These are phyloP conservation scores for Hyles lineata DNA, from an alignment of 2,888 invertebrate species.

Conservation along the genomic window DNA sequence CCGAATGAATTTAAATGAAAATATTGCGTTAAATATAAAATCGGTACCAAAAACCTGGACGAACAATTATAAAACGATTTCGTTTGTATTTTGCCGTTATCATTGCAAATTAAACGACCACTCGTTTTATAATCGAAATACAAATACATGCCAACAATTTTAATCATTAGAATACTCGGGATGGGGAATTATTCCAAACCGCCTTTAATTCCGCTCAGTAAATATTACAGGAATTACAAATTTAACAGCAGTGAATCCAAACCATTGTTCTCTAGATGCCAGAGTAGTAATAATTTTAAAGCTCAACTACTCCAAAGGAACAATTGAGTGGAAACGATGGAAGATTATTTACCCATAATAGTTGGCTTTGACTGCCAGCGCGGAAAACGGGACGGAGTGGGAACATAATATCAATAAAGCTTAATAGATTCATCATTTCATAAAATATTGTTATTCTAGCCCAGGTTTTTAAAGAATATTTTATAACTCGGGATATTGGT, in stretches of 20 bases:
- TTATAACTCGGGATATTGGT: no score
- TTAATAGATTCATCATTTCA: neutral
- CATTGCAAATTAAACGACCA: no score
- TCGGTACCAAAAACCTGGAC: no score
- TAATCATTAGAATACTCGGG: no score
- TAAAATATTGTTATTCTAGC: neutral
- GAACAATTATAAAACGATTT: no score
- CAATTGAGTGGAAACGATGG: conserved; percentile 8
- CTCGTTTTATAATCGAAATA: no score
- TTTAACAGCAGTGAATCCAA: neutral
- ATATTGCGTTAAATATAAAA: no score
- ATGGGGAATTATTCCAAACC: neutral
- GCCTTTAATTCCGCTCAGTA: neutral
- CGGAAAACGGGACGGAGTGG: neutral
- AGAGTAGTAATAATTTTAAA: neutral
- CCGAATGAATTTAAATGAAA: no score
- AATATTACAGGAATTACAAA: neutral
- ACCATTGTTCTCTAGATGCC: neutral
- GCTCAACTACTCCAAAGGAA: neutral
- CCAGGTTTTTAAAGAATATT: no score
- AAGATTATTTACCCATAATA: conserved; percentile 7
- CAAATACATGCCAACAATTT: no score
- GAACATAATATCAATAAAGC: neutral
- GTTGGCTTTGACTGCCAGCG: conserved; percentile 19
- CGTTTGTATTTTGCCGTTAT: no score